Percentiles rank a stretch among this genome's conserved stretches.
Evolutionary conservation across 2,888 invertebrate species (phyloP).

Genomic region (Troilus luridus): DNA sequence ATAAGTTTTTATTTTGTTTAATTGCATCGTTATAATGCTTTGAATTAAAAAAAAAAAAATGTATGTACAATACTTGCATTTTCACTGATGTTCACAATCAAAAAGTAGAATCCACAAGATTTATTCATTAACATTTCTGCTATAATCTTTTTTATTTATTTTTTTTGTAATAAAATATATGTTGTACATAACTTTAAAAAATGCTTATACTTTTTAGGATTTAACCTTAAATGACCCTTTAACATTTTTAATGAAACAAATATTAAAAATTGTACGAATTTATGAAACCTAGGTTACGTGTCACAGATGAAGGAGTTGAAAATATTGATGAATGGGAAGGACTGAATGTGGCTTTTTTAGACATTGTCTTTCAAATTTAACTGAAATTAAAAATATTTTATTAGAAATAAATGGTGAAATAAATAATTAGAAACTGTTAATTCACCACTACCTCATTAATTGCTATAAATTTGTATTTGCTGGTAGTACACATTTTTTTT

Average conservation of each 20-base stretch:
- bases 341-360: too few relatives aligned
- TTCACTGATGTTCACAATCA: background rate
- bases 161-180: background rate
- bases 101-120: background rate
- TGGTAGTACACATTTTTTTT: too few relatives aligned
- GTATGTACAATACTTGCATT: background rate
- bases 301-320: too few relatives aligned
- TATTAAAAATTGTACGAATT: too few relatives aligned
- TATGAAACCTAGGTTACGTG: too few relatives aligned
- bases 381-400: too few relatives aligned
- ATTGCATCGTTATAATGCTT: background rate
- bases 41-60: background rate
- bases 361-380: too few relatives aligned
- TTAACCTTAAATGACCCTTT: background rate
- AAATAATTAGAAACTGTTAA: too few relatives aligned
- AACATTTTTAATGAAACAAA: background rate
- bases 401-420: too few relatives aligned
- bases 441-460: too few relatives aligned
- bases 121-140: background rate
- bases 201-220: background rate
- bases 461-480: too few relatives aligned
- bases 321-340: too few relatives aligned
- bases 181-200: background rate
- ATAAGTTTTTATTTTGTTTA: conserved; percentile 68
- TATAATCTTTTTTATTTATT: background rate